A percentile compares a stretch with the other conserved stretches of the same genome.
Evolutionary conservation across 2,113 vertebrate species (phyloP).

Genomic region (Oncorhynchus masou): DNA sequence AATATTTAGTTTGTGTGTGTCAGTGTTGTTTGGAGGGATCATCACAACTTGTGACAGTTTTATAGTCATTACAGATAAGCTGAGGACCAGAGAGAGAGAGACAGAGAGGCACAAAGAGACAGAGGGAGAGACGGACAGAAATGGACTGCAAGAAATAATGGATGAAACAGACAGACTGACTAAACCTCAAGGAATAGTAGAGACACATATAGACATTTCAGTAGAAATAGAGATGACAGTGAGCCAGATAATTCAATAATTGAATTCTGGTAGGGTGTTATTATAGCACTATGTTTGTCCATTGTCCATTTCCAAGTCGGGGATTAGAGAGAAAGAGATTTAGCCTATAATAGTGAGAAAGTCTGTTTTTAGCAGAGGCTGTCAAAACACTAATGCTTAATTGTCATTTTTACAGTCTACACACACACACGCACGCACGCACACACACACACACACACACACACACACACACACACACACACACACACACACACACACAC

Average conservation of each 20-base stretch:
- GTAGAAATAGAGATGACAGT: not conserved
- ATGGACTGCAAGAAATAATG: slow-evolving; percentile 8
- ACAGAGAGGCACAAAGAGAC: not conserved
- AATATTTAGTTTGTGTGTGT: slow-evolving; percentile 44
- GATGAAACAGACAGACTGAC: slow-evolving; percentile 23
- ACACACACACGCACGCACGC: slow-evolving; percentile 2
- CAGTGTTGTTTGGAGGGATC: slow-evolving; percentile 44
- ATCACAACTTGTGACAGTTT: slow-evolving; percentile 50
- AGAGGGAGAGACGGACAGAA: not conserved
- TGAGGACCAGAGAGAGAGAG: slow-evolving; percentile 14
- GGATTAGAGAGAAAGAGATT: slow-evolving; percentile 36
- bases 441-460: slow-evolving; percentile 10
- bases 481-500: slow-evolving; percentile 14
- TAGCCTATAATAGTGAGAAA: slow-evolving; percentile 8
- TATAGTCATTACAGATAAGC: slow-evolving; percentile 55
- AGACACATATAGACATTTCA: not conserved
- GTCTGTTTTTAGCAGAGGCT: slow-evolving; percentile 48
- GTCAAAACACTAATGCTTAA: slow-evolving; percentile 59
- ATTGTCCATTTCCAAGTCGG: slow-evolving; percentile 7
- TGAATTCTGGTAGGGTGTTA: slow-evolving; percentile 16
- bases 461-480: slow-evolving; percentile 10
- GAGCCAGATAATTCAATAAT: slow-evolving; percentile 36
- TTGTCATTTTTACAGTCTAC: slow-evolving; percentile 61
- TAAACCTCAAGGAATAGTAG: slow-evolving; percentile 31
- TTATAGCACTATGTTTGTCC: slow-evolving; percentile 22